phyloP scores from a whole-genome alignment of 1,140 invertebrate species.

The Proales similis region DNA sequence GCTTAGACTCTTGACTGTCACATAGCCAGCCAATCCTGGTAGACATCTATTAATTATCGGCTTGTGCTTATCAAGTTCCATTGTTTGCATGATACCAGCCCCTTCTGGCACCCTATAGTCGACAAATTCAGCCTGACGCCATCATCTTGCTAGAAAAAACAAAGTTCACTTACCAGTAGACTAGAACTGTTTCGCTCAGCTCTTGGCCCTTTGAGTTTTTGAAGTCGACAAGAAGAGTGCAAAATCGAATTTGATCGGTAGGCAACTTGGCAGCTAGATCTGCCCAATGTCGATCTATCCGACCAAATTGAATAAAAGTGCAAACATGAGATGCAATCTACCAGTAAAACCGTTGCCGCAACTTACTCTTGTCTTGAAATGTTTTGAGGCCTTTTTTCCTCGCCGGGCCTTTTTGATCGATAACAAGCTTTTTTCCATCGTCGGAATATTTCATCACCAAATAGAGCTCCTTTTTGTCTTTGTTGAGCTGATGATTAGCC shows the following conservation, averaged over 20 bases:
- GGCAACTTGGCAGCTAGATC: conserved; percentile 24
- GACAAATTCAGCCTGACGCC: not conserved
- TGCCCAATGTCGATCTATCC: conserved; percentile 21
- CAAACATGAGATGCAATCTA: not conserved
- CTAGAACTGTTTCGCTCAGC: conserved; percentile 7
- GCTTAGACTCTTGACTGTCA: not conserved
- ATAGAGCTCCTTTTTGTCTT: conserved; percentile 24
- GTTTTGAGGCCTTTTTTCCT: conserved; percentile 20
- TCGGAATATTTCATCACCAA: conserved; percentile 18
- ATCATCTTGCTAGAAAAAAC: too few relatives aligned
- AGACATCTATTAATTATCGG: conserved; percentile 16
- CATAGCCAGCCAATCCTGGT: not conserved
- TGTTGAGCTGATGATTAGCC: conserved; percentile 26
- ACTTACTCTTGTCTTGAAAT: conserved; percentile 17
- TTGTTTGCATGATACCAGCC: conserved; percentile 34
- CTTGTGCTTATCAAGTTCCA: conserved; percentile 33
- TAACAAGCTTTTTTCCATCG: conserved; percentile 26
- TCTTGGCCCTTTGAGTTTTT: conserved; percentile 7
- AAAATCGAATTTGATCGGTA: conserved; percentile 14
- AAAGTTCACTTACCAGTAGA: conserved; percentile 1
- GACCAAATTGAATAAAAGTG: not conserved
- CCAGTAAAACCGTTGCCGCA: not conserved
- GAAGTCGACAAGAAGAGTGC: conserved; percentile 15
- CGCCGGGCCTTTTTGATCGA: conserved; percentile 20
- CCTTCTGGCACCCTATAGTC: conserved; percentile 5